Base-by-base conservation (phyloP, 23 tunicate genomes). In the Aplidium turbinatum region DNA sequence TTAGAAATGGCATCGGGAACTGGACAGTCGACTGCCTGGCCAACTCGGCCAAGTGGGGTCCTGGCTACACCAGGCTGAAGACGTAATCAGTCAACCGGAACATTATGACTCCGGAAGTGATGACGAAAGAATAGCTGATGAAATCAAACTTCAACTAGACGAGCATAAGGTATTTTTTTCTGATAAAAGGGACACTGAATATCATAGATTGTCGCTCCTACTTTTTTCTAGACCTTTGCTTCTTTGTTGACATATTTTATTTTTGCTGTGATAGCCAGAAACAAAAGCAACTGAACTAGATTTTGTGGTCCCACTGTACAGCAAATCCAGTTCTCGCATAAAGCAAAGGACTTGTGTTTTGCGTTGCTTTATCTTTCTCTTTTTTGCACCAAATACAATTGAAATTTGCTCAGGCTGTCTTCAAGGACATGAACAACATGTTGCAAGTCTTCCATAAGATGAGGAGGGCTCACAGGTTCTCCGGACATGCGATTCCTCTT, bases 11-110 rank as follows among this genome's bases (percentile, higher is more conserved):
- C 82, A 75, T 33, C 78, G 79, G 23, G 91, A 84, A 63, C 78
- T 91, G 9, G 97, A 91, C 83, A 78, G 91, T 42, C 46, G 82
- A 13, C 58, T 91, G 36, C 97, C 97, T 35, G 97, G 97, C 2
- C 91, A 84, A 36, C 84, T 91, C 4, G 97, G 97, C 0, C 80
- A 79, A 19, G 78, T 71, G 57, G 96, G 79, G 0, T 64, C 85
- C 0, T 89, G 96, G 96, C 76, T 89, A 1, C 96, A 89, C 39
- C 70, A 76, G 1, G 89, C 89, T 13, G 96, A 89, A 77, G 96
- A 32, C 13, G 57, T 70, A 6, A 16, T 88, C 35, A 55, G 2
- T 21, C 42, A 68, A 3, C 36, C 40, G 3, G 60, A 66, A 39
- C 68, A 31, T 32, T 35, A 60, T 72, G 82, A 79, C 22, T 81